Percentiles rank a stretch among this genome's conserved stretches.
Conservation (phyloP, 1,140 invertebrate genomes). For the Pachypsylla venusta region DNA sequence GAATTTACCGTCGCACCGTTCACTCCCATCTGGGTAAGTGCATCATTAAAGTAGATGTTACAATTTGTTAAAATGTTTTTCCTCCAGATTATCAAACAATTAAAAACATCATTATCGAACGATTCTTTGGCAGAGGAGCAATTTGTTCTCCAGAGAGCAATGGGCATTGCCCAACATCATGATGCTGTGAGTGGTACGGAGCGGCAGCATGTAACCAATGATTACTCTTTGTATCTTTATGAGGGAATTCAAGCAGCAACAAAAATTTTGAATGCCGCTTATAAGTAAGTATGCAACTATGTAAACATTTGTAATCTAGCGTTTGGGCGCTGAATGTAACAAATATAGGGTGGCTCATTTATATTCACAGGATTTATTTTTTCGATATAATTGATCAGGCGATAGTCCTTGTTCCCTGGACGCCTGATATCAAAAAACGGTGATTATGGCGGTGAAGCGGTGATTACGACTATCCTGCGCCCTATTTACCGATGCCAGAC, state of each 20-base stretch:
- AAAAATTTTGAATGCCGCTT: conserved; percentile 20
- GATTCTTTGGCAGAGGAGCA: conserved; percentile 21
- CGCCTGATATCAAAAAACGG: no score
- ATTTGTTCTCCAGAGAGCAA: conserved; percentile 33
- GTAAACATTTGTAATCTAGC: no score
- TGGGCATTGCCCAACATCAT: conserved; percentile 85
- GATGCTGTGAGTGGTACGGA: conserved; percentile 82
- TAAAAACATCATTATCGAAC: background rate
- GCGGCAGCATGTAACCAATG: conserved; percentile 72
- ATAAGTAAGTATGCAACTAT: conserved; percentile 23
- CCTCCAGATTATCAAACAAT: background rate
- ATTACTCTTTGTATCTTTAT: conserved; percentile 60
- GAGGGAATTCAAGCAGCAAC: conserved; percentile 34
- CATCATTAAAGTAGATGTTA: background rate
- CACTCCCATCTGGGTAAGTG: background rate
- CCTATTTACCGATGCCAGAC: no score
- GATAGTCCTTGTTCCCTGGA: no score
- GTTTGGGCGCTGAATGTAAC: no score
- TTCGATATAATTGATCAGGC: no score
- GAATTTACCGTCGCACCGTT: background rate
- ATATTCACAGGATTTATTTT: no score
- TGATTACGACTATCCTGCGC: no score
- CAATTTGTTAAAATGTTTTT: background rate
- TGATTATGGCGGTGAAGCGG: no score
- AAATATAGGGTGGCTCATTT: no score